Evolutionary conservation across 1,140 invertebrate species (phyloP), one percentile per base, ranked within the genome.

Genomic region (Drosophila auraria): DNA sequence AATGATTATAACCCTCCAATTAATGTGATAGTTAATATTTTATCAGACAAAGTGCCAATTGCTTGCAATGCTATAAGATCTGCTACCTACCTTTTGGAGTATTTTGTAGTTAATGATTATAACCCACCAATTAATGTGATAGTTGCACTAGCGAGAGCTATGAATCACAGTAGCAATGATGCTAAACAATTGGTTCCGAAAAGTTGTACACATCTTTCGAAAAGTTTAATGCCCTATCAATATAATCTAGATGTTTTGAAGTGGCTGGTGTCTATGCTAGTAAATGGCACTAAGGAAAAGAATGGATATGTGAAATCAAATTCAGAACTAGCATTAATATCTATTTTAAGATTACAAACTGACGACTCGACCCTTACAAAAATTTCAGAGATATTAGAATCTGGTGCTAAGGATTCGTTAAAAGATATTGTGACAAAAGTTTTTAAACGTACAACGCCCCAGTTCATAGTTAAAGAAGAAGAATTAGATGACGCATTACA

Each of bases 251-350:
- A 97, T 80, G 92, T 98, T 63, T 93, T 98, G 38, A 97, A 96
- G 90, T 92, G 95, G n/a, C 93, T 98, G 58, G 93, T 99, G 59
- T 98, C 98, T 7, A 97, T 97, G 94, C 94, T 99, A 65, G 98
- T 99, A 2, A 99, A 99, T 94, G 98, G 98, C 61, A 99, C 98
- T 23, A 99, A 99, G 94, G 98, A 99, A 94, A 99, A 99, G 93
- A 99, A 99, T 94, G 96, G 97, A 23, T 97, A 97, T 83, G 98
- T 99, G 4, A 97, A 97, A 93, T 97, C 97, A 2, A 97, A 98
- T 93, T 97, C 98, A 66, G 98, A 99, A 95, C 95, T 97, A 74
- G 98, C 98, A 12, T 94, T 99, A 25, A 96, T 99, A 47, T 95
- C 96, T 53, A 95, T 99, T 68, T 94, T 99, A 42, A 95, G 96